These are phyloP conservation scores for Myotis daubentonii DNA, from an alignment of 2,797 vertebrate genomes.

Conservation along the genomic window DNA sequence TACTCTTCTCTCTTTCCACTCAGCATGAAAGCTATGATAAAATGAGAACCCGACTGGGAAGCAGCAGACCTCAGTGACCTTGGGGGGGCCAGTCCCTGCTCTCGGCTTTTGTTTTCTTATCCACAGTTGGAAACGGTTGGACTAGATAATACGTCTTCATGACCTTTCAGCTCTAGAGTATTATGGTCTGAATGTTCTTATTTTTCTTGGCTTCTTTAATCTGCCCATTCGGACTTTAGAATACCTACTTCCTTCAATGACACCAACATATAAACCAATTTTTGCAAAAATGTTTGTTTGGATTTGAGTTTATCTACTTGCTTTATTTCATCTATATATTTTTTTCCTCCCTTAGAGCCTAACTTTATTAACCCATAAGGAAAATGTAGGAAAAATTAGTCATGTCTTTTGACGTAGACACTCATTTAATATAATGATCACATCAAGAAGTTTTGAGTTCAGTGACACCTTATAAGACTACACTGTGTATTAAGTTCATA, in stretches of 20 bases:
- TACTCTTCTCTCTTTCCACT: not conserved
- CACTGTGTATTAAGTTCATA: not conserved
- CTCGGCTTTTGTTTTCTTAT: slow-evolving; percentile 55
- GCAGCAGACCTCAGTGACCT: not conserved
- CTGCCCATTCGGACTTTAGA: not conserved
- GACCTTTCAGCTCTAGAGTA: slow-evolving; percentile 28
- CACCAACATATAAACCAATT: not conserved
- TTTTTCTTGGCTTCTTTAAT: slow-evolving; percentile 37
- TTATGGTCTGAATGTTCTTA: not conserved
- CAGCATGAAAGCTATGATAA: not conserved
- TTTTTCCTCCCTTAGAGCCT: not conserved
- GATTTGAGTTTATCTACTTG: not conserved
- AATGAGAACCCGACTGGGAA: not conserved
- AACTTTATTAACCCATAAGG: not conserved
- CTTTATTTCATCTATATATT: slow-evolving; percentile 13
- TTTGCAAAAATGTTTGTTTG: slow-evolving; percentile 28
- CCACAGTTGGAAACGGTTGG: slow-evolving; percentile 49
- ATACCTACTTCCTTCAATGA: not conserved
- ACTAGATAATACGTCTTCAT: not conserved
- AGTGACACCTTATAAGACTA: not conserved
- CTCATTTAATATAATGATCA: not conserved
- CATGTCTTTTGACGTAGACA: not conserved
- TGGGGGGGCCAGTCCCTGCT: not conserved
- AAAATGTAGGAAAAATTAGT: slow-evolving; percentile 28
- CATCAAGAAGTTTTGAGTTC: slow-evolving; percentile 27